Percentiles rank a stretch among this genome's conserved stretches.
These are phyloP conservation scores for Gastrophryne carolinensis DNA, from an alignment of 2,797 vertebrate genomes.

Conservation along the genomic window DNA sequence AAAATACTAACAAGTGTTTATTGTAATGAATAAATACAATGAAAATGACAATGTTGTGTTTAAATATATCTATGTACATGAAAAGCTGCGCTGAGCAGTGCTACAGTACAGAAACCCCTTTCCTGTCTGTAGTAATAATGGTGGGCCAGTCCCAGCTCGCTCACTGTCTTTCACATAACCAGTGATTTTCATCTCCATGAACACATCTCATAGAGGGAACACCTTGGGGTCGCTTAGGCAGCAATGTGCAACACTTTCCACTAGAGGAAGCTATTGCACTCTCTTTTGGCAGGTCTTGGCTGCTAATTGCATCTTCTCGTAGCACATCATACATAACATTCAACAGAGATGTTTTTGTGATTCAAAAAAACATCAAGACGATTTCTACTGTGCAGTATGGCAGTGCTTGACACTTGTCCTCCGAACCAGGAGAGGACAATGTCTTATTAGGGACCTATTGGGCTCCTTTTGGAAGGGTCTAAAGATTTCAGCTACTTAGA, in stretches of 20 bases:
- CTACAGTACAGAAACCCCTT: slow-evolving; percentile 10
- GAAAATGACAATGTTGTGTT: slow-evolving; percentile 28
- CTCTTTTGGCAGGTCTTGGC: background rate
- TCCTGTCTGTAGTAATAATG: background rate
- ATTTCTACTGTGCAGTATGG: background rate
- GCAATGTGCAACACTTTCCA: slow-evolving; percentile 1
- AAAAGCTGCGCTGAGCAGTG: slow-evolving; percentile 11
- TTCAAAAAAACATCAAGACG: background rate
- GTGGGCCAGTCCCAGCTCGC: slow-evolving; percentile 17
- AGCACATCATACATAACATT: background rate
- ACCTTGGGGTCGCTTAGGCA: background rate
- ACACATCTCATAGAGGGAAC: background rate
- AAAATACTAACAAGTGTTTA: slow-evolving; percentile 47
- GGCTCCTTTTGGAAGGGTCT: background rate
- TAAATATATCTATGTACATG: slow-evolving; percentile 50
- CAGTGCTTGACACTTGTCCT: background rate
- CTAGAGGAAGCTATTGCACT: background rate
- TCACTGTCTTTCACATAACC: slow-evolving; percentile 11
- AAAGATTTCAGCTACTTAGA: background rate
- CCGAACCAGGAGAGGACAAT: background rate
- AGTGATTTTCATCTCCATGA: background rate
- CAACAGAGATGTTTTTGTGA: background rate
- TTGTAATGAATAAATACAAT: slow-evolving; percentile 52
- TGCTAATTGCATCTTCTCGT: background rate
- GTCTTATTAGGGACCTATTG: background rate